Base-by-base conservation (phyloP, 2,888 invertebrate species). In the Melieria picta region DNA sequence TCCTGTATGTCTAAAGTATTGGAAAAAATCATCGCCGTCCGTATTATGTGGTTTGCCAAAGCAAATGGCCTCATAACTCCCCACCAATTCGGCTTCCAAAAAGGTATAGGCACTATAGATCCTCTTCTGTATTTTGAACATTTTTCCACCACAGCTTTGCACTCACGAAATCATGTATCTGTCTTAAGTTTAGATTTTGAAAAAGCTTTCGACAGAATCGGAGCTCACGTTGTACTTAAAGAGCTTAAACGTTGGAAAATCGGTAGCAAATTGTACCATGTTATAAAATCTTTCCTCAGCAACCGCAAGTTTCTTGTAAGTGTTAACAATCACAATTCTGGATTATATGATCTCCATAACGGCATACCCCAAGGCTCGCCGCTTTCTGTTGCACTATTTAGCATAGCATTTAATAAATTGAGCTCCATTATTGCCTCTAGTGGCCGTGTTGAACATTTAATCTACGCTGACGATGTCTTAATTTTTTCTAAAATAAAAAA, bases 221-320 rank as follows among this genome's bases (percentile, higher is more conserved):
- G 57, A 16, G 57, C 57, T n/a, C 16, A 57, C 4, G 16, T 16
- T 42, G 57, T 57, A 10, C 10, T 57, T 30, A 16, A 57, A 57
- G 3, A 57, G 42, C 5, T 57, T 57, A 13, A 57, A 57, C 57
- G 57, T 10, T 57, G 57, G 57, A 57, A 57, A 13, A 10, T 57
- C 42, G 57, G 57, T 6, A 42, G 5, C 7, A 57, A 57, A 57
- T 30, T 57, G 7, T 57, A 57, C 16, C 16, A 16, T 5, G 5
- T 57, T 9, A 42, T 16, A 13, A 13, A 57, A 57, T 30, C 30
- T 57, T 57, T 13, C 55, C 55, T 55, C 6, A 30, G 57, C 57
- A 57, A 57, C 42, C 57, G 57, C 57, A 57, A 30, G 16, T 55
- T 55, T 55, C 16, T 55, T 16, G 55, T 55, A 13, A n/a, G 7